Evolutionary conservation across 2,113 vertebrate species (phyloP), one percentile per base, ranked within the genome.

Genomic region (Ceyx cyanopectus): DNA sequence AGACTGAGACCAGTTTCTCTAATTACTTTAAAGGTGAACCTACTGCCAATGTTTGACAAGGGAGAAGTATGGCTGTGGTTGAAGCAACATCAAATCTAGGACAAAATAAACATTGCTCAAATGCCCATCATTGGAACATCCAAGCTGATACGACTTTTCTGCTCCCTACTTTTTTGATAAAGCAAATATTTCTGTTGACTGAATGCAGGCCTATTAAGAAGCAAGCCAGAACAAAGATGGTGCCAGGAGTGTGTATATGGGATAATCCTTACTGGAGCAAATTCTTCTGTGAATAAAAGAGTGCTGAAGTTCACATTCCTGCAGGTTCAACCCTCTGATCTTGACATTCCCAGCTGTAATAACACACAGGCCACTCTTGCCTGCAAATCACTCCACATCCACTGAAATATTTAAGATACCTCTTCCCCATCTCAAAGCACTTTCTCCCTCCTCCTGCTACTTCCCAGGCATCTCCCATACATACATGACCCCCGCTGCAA

Each of bases 181-280:
- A 80, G 34, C 45, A 72, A 61, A 3, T 29, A 60, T 75, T 91
- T 74, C 68, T 14, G 0, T 43, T 51, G 79, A 20, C 37, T 50
- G n/a, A 53, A 5, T 4, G 27, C 20, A 16, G 46, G n/a, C 23
- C 23, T 46, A 9, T 30, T 23, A n/a, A 45, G 69, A 22, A 70
- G 43, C 79, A 82, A 32, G 8, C 0, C 6, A 70, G n/a, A 53
- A 29, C 1, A 30, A 66, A 73, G 32, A 12, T 4, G 1, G 63
- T 0, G 0, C 32, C 3, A 1, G 43, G 1, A 1, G 9, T 30
- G 46, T 61, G 32, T 61, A 14, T 21, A 22, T 1, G 37, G 19
- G 14, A 45, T 27, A 63, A 80, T 22, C 81, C 54, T 61, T 11
- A 26, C 12, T 2, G 45, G 34, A 56, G 20, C 19, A 19, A 46